Conservation (phyloP, 2,113 vertebrate species). For the Polypterus bichir region DNA sequence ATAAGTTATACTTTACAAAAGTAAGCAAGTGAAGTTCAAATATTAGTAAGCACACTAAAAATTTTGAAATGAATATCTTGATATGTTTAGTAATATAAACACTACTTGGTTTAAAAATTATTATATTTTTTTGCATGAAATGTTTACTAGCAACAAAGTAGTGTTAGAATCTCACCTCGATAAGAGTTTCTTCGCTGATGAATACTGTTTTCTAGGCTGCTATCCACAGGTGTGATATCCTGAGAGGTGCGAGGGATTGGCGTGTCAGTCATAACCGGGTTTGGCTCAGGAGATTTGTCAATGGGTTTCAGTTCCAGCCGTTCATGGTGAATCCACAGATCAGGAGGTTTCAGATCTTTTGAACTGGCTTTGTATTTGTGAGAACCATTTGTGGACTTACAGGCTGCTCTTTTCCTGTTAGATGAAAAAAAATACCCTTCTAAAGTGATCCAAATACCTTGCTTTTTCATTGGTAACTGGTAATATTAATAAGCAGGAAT, state of each 20-base stretch:
- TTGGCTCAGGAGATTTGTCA: conserved; percentile 91
- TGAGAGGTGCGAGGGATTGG: conserved; percentile 90
- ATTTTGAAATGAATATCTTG: too few relatives aligned
- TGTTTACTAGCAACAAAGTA: neutral
- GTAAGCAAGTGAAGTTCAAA: too few relatives aligned
- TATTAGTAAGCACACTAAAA: too few relatives aligned
- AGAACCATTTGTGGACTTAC: conserved; percentile 85
- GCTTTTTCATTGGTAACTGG: too few relatives aligned
- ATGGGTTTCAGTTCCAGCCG: conserved; percentile 91
- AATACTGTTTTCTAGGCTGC: conserved; percentile 73
- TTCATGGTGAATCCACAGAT: conserved; percentile 97
- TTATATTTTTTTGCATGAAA: too few relatives aligned
- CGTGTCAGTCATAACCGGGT: conserved; percentile 92
- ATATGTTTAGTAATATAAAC: neutral
- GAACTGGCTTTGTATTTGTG: conserved; percentile 96
- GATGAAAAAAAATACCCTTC: conserved; percentile 1
- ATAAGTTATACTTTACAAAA: too few relatives aligned
- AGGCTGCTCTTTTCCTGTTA: conserved; percentile 81
- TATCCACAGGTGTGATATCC: conserved; percentile 85
- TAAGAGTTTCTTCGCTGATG: conserved; percentile 92
- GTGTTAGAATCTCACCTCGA: conserved; percentile 53
- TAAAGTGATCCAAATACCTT: too few relatives aligned
- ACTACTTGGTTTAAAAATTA: neutral
- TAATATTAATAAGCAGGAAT: too few relatives aligned
- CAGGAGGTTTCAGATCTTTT: conserved; percentile 93